Evolutionary conservation across 2,113 vertebrate species (phyloP), one percentile per base, ranked within the genome.

Genomic region (Mugil cephalus): DNA sequence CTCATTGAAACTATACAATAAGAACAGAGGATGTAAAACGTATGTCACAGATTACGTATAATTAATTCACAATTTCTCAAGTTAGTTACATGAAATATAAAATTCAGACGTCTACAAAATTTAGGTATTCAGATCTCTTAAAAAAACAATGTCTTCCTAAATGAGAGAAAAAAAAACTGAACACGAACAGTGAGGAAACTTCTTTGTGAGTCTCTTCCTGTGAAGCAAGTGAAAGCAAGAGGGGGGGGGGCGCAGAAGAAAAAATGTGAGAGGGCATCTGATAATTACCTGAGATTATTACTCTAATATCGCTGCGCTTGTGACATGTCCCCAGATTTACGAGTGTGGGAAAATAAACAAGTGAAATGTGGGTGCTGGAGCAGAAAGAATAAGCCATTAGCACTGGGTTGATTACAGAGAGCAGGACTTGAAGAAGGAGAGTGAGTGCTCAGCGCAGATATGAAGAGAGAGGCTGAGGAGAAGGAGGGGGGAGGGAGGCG

Each of bases 261-360:
- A 30, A 62, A 65, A 30, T 64, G 84, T 56, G 88, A 81, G 78
- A 74, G 86, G 87, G 90, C 81, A 92, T 91, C 89, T 93, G 93
- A 96, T 99, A 98, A 99, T 99, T 98, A 97, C 96, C 96, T 96
- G 96, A 97, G 96, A 99, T 98, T 97, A 99, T 98, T 97, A 94
- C 94, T 94, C 96, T 98, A 98, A 98, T 98, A 97, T 98, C 96
- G 93, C 96, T 93, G 95, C 94, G 94, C 95, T 95, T 95, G 90
- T 95, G 96, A 97, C 96, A 95, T 92, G 94, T 89, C 93, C 91
- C 94, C 95, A 97, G 96, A 98, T 99, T 98, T 98, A 97, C 96
- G 95, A 97, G 95, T 96, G 93, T 94, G 94, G 94, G 94, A 97
- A 98, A 98, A 98, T 97, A 98, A 98, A 98, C 96, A 98, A 98